Conservation (phyloP, 1,140 invertebrate species). For the Leptonema lineaticorne region DNA sequence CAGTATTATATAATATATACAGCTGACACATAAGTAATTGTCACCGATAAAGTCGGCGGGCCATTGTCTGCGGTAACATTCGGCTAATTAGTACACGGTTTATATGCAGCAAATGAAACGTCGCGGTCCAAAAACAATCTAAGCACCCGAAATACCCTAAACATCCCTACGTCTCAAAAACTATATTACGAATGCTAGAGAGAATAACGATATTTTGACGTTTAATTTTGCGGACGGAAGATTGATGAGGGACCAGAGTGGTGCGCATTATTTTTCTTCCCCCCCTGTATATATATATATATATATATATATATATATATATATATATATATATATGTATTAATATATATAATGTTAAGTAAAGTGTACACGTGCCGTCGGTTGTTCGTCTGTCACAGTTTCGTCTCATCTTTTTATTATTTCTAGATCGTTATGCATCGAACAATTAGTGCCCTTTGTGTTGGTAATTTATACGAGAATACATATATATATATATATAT, state of each 20-base stretch:
- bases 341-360: not conserved
- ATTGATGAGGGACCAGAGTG: slow-evolving; percentile 32
- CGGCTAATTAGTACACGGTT: not conserved
- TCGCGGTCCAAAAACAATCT: no score
- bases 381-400: slow-evolving; percentile 7
- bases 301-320: not conserved
- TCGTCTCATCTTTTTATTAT: not conserved
- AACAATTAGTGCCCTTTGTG: not conserved
- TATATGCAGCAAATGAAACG: no score
- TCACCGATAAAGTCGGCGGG: not conserved
- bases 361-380: not conserved
- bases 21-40: not conserved
- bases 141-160: no score
- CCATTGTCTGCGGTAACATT: not conserved
- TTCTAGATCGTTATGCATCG: not conserved
- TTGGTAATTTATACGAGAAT: not conserved
- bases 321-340: no score
- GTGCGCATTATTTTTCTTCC: not conserved
- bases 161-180: not conserved
- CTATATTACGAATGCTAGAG: not conserved
- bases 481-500: not conserved
- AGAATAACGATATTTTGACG: slow-evolving; percentile 42
- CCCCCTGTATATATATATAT: not conserved
- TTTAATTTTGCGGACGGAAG: slow-evolving; percentile 41
- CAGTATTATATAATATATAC: no score